These are phyloP conservation scores for Peromyscus maniculatus DNA, from an alignment of 2,113 vertebrate genomes.

Conservation along the genomic window DNA sequence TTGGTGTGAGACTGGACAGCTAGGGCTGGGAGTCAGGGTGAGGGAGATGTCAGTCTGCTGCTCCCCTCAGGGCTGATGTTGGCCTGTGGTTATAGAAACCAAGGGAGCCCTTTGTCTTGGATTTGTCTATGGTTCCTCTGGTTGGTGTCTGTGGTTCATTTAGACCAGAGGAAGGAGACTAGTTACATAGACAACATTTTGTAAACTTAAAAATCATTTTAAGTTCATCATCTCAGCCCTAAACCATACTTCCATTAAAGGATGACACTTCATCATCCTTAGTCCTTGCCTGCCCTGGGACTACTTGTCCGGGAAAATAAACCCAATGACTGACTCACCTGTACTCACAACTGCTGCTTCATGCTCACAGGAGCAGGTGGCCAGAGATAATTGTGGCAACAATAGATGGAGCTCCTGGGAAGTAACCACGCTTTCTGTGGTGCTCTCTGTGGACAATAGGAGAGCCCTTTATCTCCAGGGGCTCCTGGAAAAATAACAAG, in stretches of 20 bases:
- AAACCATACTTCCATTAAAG: background rate
- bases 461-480: rapidly evolving
- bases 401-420: rapidly evolving
- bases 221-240: background rate
- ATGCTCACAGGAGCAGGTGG: too few relatives aligned
- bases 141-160: background rate
- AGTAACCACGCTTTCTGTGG: background rate
- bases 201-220: background rate
- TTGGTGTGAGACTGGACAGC: too few relatives aligned
- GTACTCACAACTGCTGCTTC: background rate
- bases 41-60: background rate
- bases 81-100: background rate
- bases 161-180: background rate
- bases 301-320: background rate
- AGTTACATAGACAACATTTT: background rate
- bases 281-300: background rate
- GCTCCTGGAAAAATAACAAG: background rate
- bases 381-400: background rate
- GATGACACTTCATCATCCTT: background rate
- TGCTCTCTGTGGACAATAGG: rapidly evolving
- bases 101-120: background rate
- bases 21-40: too few relatives aligned
- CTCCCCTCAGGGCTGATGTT: background rate
- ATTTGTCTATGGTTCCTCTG: background rate
- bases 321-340: background rate